Evolutionary conservation across 1,140 invertebrate species (phyloP).

Genomic region (Pentalonia nigronervosa): DNA sequence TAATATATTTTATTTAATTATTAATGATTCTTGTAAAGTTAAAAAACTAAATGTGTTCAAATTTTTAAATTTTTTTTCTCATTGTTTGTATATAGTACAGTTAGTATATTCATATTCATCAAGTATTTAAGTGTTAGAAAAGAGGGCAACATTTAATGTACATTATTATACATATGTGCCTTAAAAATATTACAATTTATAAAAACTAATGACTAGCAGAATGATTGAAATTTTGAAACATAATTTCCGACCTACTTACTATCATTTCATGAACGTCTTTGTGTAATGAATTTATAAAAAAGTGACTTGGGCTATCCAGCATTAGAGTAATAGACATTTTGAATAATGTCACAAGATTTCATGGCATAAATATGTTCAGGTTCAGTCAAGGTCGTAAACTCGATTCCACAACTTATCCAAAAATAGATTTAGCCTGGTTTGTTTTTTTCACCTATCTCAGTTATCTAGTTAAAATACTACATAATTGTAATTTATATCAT

Average conservation of each 20-base stretch:
- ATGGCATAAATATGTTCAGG: constrained; percentile 28
- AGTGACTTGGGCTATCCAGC: background rate
- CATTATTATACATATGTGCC: background rate
- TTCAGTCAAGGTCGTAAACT: constrained; percentile 46
- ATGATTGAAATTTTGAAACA: background rate
- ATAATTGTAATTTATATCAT: background rate
- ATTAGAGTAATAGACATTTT: background rate
- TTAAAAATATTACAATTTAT: background rate
- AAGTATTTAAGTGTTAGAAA: background rate
- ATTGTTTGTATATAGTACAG: no score
- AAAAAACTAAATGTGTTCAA: no score
- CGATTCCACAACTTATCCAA: constrained; percentile 45
- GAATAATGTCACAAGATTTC: background rate
- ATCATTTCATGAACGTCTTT: background rate
- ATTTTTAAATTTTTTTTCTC: no score
- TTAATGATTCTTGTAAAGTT: no score
- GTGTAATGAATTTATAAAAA: background rate
- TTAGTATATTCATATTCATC: background rate
- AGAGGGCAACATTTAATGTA: background rate
- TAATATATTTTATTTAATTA: no score
- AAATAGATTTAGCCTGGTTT: constrained; percentile 14
- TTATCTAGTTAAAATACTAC: background rate
- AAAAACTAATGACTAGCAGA: background rate
- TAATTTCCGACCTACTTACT: constrained; percentile 1
- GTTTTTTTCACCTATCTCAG: background rate